These are phyloP conservation scores for Drosophila siamana DNA, from an alignment of 2,888 invertebrate genomes.

Conservation along the genomic window DNA sequence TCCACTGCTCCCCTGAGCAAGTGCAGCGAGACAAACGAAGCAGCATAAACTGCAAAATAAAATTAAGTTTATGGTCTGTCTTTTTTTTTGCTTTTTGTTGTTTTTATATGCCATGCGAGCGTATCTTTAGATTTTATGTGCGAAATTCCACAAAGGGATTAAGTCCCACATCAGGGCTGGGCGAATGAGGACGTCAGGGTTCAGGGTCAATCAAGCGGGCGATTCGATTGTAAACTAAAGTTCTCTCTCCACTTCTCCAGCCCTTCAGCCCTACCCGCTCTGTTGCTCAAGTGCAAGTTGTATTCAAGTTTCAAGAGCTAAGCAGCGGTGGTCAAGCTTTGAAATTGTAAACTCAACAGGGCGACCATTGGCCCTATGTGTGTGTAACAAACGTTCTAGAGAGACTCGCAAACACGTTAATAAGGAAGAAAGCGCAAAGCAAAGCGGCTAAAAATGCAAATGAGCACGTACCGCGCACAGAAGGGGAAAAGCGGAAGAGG, in stretches of 20 bases:
- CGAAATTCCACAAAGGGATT: conserved; percentile 70
- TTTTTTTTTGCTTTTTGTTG: conserved; percentile 22
- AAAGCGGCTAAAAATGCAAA: conserved; percentile 72
- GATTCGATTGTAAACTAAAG: conserved; percentile 6
- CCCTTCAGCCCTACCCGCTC: conserved; percentile 23
- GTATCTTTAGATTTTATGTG: conserved; percentile 56
- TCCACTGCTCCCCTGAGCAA: conserved; percentile 46
- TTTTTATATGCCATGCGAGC: conserved; percentile 38
- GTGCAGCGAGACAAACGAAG: conserved; percentile 64
- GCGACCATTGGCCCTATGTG: conserved; percentile 30
- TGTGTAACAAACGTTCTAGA: conserved; percentile 14
- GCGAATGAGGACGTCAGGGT: conserved; percentile 32
- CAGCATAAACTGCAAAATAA: conserved; percentile 77
- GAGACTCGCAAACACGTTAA: conserved; percentile 30
- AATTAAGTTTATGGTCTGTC: conserved; percentile 65
- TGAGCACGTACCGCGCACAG: conserved; percentile 59
- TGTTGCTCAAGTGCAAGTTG: conserved; percentile 16
- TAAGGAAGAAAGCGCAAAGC: conserved; percentile 71
- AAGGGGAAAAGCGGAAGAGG: background rate
- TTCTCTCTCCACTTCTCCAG: background rate
- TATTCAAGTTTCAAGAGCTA: conserved; percentile 43
- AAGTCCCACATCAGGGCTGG: conserved; percentile 42
- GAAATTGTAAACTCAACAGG: conserved; percentile 61
- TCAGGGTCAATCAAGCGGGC: conserved; percentile 65
- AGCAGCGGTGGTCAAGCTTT: conserved; percentile 45